These are phyloP conservation scores for Cremastinae sp. DNA, from an alignment of 2,888 invertebrate species.

Conservation along the genomic window DNA sequence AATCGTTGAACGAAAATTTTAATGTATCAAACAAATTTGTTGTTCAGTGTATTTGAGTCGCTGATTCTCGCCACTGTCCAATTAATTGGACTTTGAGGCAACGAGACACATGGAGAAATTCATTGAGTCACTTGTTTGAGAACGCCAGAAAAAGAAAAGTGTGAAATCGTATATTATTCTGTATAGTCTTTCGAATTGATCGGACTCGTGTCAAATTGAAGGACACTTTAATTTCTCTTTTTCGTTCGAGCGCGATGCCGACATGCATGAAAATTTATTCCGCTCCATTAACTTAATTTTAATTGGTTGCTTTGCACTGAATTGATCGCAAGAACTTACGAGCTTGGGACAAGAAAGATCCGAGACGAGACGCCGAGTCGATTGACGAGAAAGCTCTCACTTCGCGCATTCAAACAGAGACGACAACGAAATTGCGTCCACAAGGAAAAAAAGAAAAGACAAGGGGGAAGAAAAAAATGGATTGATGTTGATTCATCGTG, in stretches of 20 bases:
- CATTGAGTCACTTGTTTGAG: too few relatives aligned
- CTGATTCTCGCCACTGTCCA: too few relatives aligned
- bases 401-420: not conserved
- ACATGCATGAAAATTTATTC: constrained; percentile 2
- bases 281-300: constrained; percentile 7
- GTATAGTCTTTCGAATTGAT: too few relatives aligned
- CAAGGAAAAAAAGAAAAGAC: constrained; percentile 3
- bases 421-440: constrained; percentile 7
- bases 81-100: too few relatives aligned
- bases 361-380: not conserved
- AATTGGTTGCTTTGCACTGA: constrained; percentile 21
- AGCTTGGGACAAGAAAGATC: not conserved
- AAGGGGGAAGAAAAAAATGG: constrained; percentile 20
- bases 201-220: too few relatives aligned
- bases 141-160: too few relatives aligned
- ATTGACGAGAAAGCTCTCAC: constrained; percentile 28
- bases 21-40: too few relatives aligned
- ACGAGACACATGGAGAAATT: too few relatives aligned
- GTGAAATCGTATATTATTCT: too few relatives aligned
- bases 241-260: not conserved
- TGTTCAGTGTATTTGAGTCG: too few relatives aligned
- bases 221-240: too few relatives aligned
- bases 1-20: too few relatives aligned
- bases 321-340: not conserved
- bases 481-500: constrained; percentile 35